Base-by-base conservation (phyloP, 2,888 invertebrate genomes). In the Lasioglossum zephyrum region DNA sequence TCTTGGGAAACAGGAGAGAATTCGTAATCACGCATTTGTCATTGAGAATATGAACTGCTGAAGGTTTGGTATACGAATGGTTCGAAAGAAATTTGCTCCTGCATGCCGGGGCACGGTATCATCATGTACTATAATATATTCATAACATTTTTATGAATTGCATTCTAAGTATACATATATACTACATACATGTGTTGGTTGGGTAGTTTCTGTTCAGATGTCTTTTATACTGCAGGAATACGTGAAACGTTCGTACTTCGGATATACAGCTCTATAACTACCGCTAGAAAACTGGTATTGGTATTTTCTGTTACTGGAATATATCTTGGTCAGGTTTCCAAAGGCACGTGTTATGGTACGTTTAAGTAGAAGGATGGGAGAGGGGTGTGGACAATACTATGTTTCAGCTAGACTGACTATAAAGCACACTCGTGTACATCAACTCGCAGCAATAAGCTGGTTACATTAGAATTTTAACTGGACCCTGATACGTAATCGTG, bases 201-300 rank as follows among this genome's bases (percentile, higher is more conserved):
- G 57, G 79, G 66, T 26, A 76, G 73, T 74, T 72, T 83, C 77
- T 86, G 72, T 73, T 77, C 69, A 79, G 72, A 75, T 86, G 77
- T 83, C 53, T 84, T 88, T 88, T 79, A 72, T 81, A 82, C 81
- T 77, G 74, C 84, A 88, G 82, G 84, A 85, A 57, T 79, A 72
- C 72, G 77, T 66, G 79, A 84, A 85, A 70, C 31, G 44, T 53
- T 78, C 63, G 36, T 69, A 63, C 16, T 69, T 57, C 13, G 47
- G 70, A 47, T 41, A 82, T 73, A 66, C 66, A 66, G 41, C 74
- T 69, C 47, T 57, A 11, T 49, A 75, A 41, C 47, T 60, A 63
- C 63, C 18, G 39, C 73, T 75, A 66, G 75, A 73, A 31, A 73
- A 31, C 69, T 66, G 47, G 36, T 79, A n/a, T 41, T 66, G 47